phyloP scores from a whole-genome alignment of 2,888 invertebrate species.

The Disparrhopalites patrizii region DNA sequence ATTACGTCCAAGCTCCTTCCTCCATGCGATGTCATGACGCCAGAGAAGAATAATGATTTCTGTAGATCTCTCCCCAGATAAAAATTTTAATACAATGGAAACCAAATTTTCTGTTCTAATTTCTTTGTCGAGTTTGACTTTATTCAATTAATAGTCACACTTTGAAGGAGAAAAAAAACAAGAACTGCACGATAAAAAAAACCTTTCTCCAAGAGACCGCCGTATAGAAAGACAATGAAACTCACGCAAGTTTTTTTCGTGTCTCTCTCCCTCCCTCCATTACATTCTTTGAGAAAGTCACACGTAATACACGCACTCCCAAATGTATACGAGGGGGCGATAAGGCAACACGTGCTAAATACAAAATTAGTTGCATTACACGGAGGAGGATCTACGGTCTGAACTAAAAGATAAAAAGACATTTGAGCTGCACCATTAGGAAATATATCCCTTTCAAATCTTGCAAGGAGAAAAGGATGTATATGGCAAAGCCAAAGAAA shows the following conservation, averaged over 20 bases:
- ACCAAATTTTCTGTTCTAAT: constrained; percentile 15
- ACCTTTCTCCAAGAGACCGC: not conserved
- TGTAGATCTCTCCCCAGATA: not conserved
- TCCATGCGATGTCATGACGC: not conserved
- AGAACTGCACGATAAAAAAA: too few species aligned
- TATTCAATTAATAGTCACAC: constrained; percentile 14
- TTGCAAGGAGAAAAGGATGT: too few species aligned
- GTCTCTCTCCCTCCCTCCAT: not conserved
- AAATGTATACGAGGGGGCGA: too few species aligned
- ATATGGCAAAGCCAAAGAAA: too few species aligned
- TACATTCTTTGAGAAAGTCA: not conserved
- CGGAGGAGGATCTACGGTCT: too few species aligned
- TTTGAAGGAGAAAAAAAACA: too few species aligned
- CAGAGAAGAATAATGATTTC: not conserved
- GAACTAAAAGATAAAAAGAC: too few species aligned
- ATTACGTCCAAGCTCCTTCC: too few species aligned
- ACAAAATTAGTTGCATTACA: not conserved
- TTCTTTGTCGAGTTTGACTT: not conserved
- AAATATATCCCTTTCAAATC: too few species aligned
- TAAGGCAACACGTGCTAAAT: constrained; percentile 17
- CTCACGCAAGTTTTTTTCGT: not conserved
- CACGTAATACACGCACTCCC: too few species aligned
- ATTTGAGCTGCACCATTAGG: too few species aligned
- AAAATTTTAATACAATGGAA: constrained; percentile 3
- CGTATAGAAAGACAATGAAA: not conserved